A percentile compares a stretch with the other conserved stretches of the same genome.
Conservation (phyloP, 2,113 vertebrate genomes). For the Onychostruthus taczanowskii region DNA sequence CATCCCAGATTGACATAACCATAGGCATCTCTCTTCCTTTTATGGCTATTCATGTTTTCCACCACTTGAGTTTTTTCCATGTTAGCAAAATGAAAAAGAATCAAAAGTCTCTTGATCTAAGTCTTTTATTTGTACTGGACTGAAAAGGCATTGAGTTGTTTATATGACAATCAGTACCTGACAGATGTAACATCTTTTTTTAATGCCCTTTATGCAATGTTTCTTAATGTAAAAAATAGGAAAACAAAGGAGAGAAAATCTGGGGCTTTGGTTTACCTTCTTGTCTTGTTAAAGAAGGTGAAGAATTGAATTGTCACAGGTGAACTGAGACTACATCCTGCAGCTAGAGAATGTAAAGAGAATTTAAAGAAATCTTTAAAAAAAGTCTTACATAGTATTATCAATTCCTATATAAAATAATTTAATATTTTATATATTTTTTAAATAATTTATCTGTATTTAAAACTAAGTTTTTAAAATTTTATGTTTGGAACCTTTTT, state of each 20-base stretch:
- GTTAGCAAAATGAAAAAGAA: conserved; percentile 20
- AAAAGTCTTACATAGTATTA: conserved; percentile 11
- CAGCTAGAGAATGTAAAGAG: background rate
- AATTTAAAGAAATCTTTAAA: conserved; percentile 40
- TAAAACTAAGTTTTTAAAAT: conserved; percentile 29
- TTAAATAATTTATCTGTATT: conserved; percentile 18
- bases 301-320: background rate
- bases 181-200: conserved; percentile 14
- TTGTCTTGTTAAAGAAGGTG: background rate
- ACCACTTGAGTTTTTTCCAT: background rate
- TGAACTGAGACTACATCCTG: conserved; percentile 8
- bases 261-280: conserved; percentile 27
- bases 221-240: conserved; percentile 42
- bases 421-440: background rate
- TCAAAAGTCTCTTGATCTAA: conserved; percentile 32
- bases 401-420: conserved; percentile 34
- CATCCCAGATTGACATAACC: background rate
- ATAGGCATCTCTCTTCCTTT: background rate
- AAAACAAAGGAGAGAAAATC: background rate
- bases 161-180: conserved; percentile 27
- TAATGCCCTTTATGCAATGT: background rate
- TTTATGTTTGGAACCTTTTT: background rate
- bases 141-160: conserved; percentile 30
- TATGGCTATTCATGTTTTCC: background rate
- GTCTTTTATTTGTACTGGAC: conserved; percentile 46